Evolutionary conservation across 2,113 vertebrate species (phyloP).

Genomic region (Mobula hypostoma): DNA sequence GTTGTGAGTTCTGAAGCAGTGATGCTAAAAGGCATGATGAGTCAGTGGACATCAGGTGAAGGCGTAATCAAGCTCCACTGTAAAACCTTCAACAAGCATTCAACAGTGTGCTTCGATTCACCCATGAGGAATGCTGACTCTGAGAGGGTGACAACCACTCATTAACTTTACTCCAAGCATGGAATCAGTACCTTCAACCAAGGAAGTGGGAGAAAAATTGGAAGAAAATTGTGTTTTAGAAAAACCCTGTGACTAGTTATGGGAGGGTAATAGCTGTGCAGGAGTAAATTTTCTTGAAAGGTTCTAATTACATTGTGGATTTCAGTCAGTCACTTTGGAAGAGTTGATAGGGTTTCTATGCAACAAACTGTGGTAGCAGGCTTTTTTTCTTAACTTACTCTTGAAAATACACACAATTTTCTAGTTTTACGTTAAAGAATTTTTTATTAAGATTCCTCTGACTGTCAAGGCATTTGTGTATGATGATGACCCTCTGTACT

Average conservation of each 20-base stretch:
- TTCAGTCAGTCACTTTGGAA: neutral
- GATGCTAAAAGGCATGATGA: no score
- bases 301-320: constrained; percentile 7
- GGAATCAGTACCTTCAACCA: neutral
- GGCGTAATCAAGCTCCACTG: neutral
- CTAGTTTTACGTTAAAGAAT: neutral
- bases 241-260: neutral
- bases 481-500: neutral
- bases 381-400: neutral
- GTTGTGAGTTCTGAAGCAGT: neutral
- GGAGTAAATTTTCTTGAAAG: constrained; percentile 19
- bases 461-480: neutral
- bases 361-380: constrained; percentile 8
- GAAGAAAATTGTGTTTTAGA: neutral
- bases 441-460: neutral
- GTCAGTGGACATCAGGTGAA: neutral
- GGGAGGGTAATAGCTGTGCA: neutral
- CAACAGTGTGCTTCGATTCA: neutral
- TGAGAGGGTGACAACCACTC: neutral
- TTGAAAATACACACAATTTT: neutral
- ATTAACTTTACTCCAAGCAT: neutral
- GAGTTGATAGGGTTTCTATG: neutral
- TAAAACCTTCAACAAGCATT: neutral
- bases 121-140: neutral
- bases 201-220: neutral